Evolutionary conservation across 2,113 vertebrate genomes (phyloP).

Genomic region (Pristiophorus japonicus): DNA sequence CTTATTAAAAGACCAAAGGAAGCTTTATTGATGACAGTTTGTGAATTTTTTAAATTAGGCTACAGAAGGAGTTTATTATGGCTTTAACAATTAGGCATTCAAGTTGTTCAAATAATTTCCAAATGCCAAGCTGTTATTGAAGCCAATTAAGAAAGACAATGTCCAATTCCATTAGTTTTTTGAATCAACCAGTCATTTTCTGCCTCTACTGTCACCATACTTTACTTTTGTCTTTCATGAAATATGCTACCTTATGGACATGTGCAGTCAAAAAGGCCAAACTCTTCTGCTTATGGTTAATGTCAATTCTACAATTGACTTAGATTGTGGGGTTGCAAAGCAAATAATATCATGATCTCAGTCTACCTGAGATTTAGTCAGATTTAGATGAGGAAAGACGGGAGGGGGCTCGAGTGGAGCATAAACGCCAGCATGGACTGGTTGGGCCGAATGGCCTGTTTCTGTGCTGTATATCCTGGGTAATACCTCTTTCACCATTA

Average conservation of each 20-base stretch:
- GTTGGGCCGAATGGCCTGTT: too few relatives aligned
- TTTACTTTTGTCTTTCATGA: background rate
- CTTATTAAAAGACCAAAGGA: background rate
- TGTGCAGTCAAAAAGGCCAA: slow-evolving; percentile 7
- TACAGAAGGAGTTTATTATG: background rate
- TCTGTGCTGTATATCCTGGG: too few relatives aligned
- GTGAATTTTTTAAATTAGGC: background rate
- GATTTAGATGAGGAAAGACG: too few relatives aligned
- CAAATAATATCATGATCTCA: background rate
- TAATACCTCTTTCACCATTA: background rate
- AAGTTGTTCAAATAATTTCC: slow-evolving; percentile 29
- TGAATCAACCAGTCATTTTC: slow-evolving; percentile 25
- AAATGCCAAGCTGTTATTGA: slow-evolving; percentile 36
- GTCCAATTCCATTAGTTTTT: slow-evolving; percentile 30
- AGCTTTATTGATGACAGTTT: background rate
- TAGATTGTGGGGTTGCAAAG: background rate
- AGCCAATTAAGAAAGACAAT: slow-evolving; percentile 28
- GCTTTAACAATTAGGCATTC: slow-evolving; percentile 10
- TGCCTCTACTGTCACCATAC: background rate
- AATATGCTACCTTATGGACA: background rate
- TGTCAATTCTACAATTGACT: background rate
- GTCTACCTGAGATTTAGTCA: too few relatives aligned
- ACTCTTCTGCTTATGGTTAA: background rate
- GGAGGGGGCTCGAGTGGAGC: too few relatives aligned
- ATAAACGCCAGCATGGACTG: too few relatives aligned